Evolutionary conservation across 2,888 invertebrate species (phyloP).

Genomic region (Elmis aenea): DNA sequence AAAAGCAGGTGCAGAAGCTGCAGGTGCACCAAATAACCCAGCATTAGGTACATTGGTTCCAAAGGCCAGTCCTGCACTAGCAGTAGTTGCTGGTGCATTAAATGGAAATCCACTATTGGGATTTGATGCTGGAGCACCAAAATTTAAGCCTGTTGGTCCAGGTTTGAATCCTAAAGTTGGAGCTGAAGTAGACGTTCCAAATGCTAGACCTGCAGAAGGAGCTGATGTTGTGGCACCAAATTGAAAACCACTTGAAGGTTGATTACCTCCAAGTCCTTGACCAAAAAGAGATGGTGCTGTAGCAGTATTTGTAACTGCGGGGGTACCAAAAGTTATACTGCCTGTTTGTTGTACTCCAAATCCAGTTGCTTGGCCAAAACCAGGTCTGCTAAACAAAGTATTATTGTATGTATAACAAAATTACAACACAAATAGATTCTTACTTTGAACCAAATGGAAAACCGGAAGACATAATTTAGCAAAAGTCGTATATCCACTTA

Average conservation of each 20-base stretch:
- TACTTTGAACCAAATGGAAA: conserved; percentile 25
- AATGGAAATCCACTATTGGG: conserved; percentile 38
- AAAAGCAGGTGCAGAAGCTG: conserved; percentile 1
- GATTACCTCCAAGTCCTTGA: conserved; percentile 9
- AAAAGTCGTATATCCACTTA: no score
- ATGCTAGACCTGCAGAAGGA: conserved; percentile 34
- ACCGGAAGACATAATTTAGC: conserved; percentile 19
- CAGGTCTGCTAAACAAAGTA: conserved; percentile 12
- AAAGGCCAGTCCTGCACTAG: conserved; percentile 28
- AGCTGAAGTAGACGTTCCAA: conserved; percentile 32
- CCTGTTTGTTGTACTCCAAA: conserved; percentile 5
- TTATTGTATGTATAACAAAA: no score
- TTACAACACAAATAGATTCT: no score
- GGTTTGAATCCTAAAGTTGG: conserved; percentile 18
- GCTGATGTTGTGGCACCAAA: conserved; percentile 19
- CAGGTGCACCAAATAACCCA: conserved; percentile 4
- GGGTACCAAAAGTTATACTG: conserved; percentile 6
- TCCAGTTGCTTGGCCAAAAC: conserved; percentile 14
- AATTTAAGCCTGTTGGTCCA: conserved; percentile 1
- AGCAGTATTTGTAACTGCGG: neutral
- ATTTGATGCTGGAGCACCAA: conserved; percentile 3
- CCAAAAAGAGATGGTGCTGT: conserved; percentile 6
- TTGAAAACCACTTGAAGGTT: conserved; percentile 18
- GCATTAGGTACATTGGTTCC: conserved; percentile 21
- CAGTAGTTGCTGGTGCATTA: conserved; percentile 32